Base-by-base conservation (phyloP, 2,888 invertebrate species). In the Vesta saturnalis region DNA sequence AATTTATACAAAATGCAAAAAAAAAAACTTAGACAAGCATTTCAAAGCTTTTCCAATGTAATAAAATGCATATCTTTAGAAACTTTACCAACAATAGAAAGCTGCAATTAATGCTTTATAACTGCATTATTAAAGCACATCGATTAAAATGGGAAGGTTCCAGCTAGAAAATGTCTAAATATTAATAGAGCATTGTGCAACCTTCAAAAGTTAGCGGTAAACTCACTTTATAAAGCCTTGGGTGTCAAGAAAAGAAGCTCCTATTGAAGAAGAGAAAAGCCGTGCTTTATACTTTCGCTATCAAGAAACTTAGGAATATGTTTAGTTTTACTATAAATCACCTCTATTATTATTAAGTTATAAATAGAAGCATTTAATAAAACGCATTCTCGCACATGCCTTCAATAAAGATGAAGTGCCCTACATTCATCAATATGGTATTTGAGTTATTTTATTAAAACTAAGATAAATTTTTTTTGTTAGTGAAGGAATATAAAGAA, bases 141-240 rank as follows among this genome's bases (percentile, higher is more conserved):
- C 58, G 49, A 64, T 64, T 47, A 64, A 52, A 47, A 21, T 18
- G 23, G 30, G 16, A 19, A 30, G 30, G 15, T 30, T 49, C 23
- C 47, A 35, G 47, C 22, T 64, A 39, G 47, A 43, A 57, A 64
- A 58, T 56, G 35, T 57, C 49, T 64, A 64, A 64, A 64, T 39
- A 64, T 64, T 49, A 64, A 64, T 58, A 23, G 64, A 58, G 57
- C 49, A 64, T 64, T 64, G 64, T 64, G 58, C 64, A 63, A 64
- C 35, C 64, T 64, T 57, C 57, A 57, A 64, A 64, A 64, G 64
- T 64, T 64, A 30, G 49, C 64, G 49, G 57, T 56, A 14, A 58
- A 49, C 57, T 61, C 43, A 35, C 56, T 23, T 47, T 30, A 58
- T 47, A 64, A 64, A 58, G 52, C 57, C 39, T 39, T 49, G 56